A percentile compares a stretch with the other conserved stretches of the same genome.
These are phyloP conservation scores for Cantharis rufa DNA, from an alignment of 2,888 invertebrate species.

Conservation along the genomic window DNA sequence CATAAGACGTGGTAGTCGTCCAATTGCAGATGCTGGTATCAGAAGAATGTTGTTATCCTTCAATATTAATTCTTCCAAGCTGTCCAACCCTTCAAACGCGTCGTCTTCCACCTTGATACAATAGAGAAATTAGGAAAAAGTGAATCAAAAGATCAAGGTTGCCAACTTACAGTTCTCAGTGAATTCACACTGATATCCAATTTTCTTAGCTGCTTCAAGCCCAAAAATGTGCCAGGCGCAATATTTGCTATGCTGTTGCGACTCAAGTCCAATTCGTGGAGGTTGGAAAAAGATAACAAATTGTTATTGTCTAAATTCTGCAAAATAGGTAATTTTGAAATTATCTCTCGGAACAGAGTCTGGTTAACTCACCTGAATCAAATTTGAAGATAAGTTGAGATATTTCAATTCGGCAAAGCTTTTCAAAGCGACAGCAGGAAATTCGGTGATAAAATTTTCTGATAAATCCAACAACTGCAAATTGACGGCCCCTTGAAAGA, in stretches of 20 bases:
- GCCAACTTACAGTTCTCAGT: conserved; percentile 74
- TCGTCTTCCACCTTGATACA: conserved; percentile 82
- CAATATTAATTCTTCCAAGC: conserved; percentile 75
- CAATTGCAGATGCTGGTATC: conserved; percentile 81
- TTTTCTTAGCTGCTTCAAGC: conserved; percentile 70
- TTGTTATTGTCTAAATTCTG: conserved; percentile 79
- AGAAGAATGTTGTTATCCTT: conserved; percentile 87
- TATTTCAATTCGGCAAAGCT: conserved; percentile 71
- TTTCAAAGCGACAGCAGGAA: conserved; percentile 78
- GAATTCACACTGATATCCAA: conserved; percentile 86
- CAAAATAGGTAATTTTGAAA: conserved; percentile 40
- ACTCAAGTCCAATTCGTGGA: conserved; percentile 81
- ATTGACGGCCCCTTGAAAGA: conserved; percentile 76
- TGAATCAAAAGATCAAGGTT: neutral
- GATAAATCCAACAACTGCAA: conserved; percentile 82
- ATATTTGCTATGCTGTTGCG: conserved; percentile 83
- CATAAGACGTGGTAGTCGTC: conserved; percentile 74
- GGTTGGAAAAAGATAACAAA: conserved; percentile 66
- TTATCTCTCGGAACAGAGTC: neutral
- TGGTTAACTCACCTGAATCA: conserved; percentile 68
- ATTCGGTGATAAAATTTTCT: conserved; percentile 82
- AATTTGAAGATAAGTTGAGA: conserved; percentile 82
- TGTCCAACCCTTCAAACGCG: conserved; percentile 80
- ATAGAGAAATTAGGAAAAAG: conserved; percentile 36
- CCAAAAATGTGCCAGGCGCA: conserved; percentile 80